Evolutionary conservation across 2,113 vertebrate species (phyloP), one percentile per base, ranked within the genome.

Genomic region (Datnioides undecimradiatus): DNA sequence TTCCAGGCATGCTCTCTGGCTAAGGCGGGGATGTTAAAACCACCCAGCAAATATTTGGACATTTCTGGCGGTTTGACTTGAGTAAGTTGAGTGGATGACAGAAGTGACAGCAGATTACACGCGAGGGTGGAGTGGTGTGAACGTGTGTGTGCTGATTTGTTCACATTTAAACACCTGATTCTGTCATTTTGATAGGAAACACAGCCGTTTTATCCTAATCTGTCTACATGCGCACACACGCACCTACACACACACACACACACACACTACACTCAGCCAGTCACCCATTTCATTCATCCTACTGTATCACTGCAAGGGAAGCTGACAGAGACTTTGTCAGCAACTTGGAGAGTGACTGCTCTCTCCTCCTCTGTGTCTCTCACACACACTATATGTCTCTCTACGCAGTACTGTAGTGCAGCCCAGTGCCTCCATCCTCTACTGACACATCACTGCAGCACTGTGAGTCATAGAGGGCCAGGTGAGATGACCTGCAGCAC

Each of bases 271-370:
- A 48, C 29, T 33, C 38, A 31, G 33, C 1, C 51, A 64, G 23
- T 43, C 69, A 67, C 4, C 33, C 59, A 57, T 54, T 76, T 36
- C 27, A 45, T 76, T 86, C 69, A 31, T 76, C 19, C 69, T n/a
- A 58, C 69, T 72, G 11, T 49, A 67, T 75, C 79, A 67, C 82
- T 4, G n/a, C 21, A 2, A 81, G 72, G 71, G 79, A 58, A 81
- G 76, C 84, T 86, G 76, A 84, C 84, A 79, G 76, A 75, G 85
- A 83, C 89, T 84, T 85, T 86, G 84, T 92, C 89, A 86, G 85
- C 86, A 88, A 60, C 71, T 84, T 60, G 68, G 19, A 68, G 60
- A 63, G 65, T 60, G 66, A 54, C 80, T 84, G 62, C 69, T 83
- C 38, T 80, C 51, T 17, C 46, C 21, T 6, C 11, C 55, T 12